Conservation (phyloP, 2,888 invertebrate species). For the Brenthis ino region DNA sequence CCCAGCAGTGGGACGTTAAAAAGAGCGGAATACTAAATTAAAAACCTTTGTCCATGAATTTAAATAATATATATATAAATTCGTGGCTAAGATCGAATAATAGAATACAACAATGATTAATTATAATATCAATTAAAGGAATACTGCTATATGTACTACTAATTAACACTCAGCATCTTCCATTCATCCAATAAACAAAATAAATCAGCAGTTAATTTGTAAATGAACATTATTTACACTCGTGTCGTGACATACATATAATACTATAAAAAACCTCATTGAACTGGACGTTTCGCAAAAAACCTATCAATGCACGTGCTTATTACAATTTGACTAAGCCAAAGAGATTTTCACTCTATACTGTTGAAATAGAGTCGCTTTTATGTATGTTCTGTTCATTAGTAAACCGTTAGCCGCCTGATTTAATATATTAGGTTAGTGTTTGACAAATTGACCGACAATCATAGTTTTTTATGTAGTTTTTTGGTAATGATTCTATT, state of each 20-base stretch:
- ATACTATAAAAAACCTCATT: conserved; percentile 36
- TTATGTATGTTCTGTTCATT: not conserved
- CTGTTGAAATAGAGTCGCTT: conserved; percentile 1
- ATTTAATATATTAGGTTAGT: conserved; percentile 43
- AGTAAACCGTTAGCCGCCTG: conserved; percentile 41
- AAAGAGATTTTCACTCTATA: conserved; percentile 22
- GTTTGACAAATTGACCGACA: conserved; percentile 43
- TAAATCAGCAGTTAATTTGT: conserved; percentile 25
- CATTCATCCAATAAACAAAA: conserved; percentile 19
- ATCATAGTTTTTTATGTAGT: conserved; percentile 26
- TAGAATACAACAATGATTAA: too few relatives aligned
- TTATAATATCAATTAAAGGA: too few relatives aligned
- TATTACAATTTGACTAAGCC: conserved; percentile 16
- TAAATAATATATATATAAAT: too few relatives aligned
- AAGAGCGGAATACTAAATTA: too few relatives aligned
- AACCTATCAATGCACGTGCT: conserved; percentile 34
- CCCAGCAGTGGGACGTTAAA: too few relatives aligned
- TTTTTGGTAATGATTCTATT: conserved; percentile 30
- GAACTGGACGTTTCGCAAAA: conserved; percentile 35
- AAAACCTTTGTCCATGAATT: too few relatives aligned
- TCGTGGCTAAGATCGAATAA: too few relatives aligned
- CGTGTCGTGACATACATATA: conserved; percentile 39
- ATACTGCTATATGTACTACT: too few relatives aligned
- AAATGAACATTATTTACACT: conserved; percentile 33
- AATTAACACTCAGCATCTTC: too few relatives aligned